Base-by-base conservation (phyloP, 2,888 invertebrate species). In the Dione vanillae region DNA sequence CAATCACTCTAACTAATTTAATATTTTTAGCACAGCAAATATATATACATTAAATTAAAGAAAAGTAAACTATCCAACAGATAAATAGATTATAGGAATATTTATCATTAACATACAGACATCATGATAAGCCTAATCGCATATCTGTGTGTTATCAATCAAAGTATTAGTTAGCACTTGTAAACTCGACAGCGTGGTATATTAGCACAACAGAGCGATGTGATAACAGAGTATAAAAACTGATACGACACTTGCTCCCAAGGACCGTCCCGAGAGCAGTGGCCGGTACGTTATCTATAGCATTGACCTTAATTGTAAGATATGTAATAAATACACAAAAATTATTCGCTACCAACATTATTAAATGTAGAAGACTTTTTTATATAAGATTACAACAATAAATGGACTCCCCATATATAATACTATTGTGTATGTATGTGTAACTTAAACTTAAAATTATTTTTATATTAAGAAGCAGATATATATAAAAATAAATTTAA, bases 231-330 rank as follows among this genome's bases (percentile, higher is more conserved):
- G 45, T 51, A 59, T 59, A 41, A 67, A 51, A 65, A 58, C 37
- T 49, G 16, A 62, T 65, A 67, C 40, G 7, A 14, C 12, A 43
- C 27, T 37, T 12, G 1, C n/a, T 52, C 51, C 45, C 62, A 45
- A 62, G 62, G 61, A 62, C 40, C 69, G 16, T 3, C 12, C 11
- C 16, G 54, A 56, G 68, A 54, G 54, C 45, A 54, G 37, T 62
- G 45, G 45, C 54, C 61, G 41, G 45, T 45, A 45, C 8, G 37
- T 49, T 58, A 67, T 67, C 67, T 40, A 20, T 67, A 19, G 40
- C 40, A 67, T 47, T 67, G 67, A 67, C 67, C 67, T 67, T 49
- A 58, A 41, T 58, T 40, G 47, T n/a, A 58, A 27, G 27, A 27
- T 27, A 27, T 27, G n/a, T n/a, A n/a, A n/a, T n/a, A n/a, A n/a